A percentile compares a stretch with the other conserved stretches of the same genome.
phyloP scores from a whole-genome alignment of 2,888 invertebrate genomes.

The Pegoplata infirma region DNA sequence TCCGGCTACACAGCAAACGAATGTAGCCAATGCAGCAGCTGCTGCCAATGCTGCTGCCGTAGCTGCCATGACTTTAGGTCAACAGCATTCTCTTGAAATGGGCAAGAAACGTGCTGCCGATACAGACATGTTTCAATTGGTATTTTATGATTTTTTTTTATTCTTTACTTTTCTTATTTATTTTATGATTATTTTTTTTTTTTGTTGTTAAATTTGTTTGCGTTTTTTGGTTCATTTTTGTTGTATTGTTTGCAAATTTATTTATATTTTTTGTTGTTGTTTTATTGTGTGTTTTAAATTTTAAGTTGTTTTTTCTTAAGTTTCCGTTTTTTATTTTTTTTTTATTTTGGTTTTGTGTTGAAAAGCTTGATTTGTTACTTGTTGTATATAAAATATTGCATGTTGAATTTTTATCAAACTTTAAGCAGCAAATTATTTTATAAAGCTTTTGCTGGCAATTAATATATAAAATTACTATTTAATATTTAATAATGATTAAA shows the following conservation, averaged over 20 bases:
- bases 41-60: slow-evolving; percentile 81
- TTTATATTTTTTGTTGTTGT: too few relatives aligned
- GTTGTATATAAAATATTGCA: neutral
- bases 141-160: slow-evolving; percentile 80
- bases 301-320: slow-evolving; percentile 46
- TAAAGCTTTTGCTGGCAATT: neutral
- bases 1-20: slow-evolving; percentile 76
- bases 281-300: slow-evolving; percentile 1
- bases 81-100: slow-evolving; percentile 84
- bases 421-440: neutral
- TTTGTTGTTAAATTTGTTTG: too few relatives aligned
- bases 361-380: neutral
- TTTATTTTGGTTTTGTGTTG: neutral
- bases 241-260: slow-evolving; percentile 14
- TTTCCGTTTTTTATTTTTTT: slow-evolving; percentile 38
- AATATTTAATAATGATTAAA: neutral
- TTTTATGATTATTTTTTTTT: slow-evolving; percentile 2
- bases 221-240: slow-evolving; percentile 39
- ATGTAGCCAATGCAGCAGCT: slow-evolving; percentile 80
- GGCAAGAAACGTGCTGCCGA: slow-evolving; percentile 97
- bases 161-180: slow-evolving; percentile 32
- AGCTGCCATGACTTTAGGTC: slow-evolving; percentile 71
- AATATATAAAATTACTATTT: neutral
- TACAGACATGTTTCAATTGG: slow-evolving; percentile 94
- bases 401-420: neutral